Percentiles rank a stretch among this genome's conserved stretches.
Conservation (phyloP, 2,113 vertebrate genomes). For the Toxotes chatareus region DNA sequence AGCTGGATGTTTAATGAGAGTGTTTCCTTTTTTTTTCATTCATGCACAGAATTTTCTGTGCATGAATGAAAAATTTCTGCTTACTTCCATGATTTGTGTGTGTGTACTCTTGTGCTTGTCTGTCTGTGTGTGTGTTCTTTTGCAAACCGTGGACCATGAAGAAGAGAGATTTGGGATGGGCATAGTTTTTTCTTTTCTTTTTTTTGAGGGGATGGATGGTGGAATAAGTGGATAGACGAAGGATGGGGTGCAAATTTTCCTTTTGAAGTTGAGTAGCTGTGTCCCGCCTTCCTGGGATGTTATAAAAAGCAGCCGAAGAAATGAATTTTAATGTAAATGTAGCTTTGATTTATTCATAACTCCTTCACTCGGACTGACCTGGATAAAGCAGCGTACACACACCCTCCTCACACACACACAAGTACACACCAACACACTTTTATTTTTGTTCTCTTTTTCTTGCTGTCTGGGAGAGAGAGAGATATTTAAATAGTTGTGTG, state of each 20-base stretch:
- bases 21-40: neutral
- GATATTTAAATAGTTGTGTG: conserved; percentile 17
- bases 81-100: neutral
- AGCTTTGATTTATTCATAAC: conserved; percentile 77
- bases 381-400: conserved; percentile 33
- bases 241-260: conserved; percentile 12
- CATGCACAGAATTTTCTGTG: neutral
- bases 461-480: conserved; percentile 20
- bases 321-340: conserved; percentile 76
- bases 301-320: conserved; percentile 63
- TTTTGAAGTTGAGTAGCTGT: conserved; percentile 52
- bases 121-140: neutral
- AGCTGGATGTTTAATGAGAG: neutral
- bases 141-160: neutral
- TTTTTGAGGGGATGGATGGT: neutral
- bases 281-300: conserved; percentile 32
- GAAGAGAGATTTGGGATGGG: conserved; percentile 2
- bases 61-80: conserved; percentile 32
- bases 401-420: neutral
- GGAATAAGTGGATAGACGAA: conserved; percentile 19
- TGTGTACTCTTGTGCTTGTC: neutral
- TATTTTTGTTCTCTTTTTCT: neutral
- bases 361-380: conserved; percentile 63
- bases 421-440: neutral
- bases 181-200: neutral